phyloP scores from a whole-genome alignment of 2,888 invertebrate species.

The Lithodes maja region DNA sequence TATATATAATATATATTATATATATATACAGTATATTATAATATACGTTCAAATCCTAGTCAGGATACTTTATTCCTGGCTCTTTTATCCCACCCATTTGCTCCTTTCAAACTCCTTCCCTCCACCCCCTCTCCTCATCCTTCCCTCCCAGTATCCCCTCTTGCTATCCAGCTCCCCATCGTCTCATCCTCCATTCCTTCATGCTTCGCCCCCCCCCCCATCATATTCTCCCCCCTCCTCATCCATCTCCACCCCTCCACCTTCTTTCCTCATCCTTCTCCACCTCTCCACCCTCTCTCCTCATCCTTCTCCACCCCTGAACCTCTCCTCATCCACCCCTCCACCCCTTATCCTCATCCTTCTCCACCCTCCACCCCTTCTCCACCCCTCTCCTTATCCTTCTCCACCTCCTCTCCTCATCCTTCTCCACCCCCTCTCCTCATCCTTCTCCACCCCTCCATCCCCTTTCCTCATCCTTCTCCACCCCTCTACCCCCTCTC shows the following conservation, averaged over 20 bases:
- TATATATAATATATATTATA: too few species aligned
- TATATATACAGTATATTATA: too few species aligned
- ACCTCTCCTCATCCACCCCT: background rate
- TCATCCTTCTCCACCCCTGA: background rate
- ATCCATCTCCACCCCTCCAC: background rate
- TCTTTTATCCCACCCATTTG: background rate
- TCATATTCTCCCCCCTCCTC: background rate
- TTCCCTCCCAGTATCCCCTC: background rate
- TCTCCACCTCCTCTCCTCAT: background rate
- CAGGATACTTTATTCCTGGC: too few species aligned
- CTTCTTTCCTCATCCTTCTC: background rate
- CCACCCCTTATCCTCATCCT: background rate
- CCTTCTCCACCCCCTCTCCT: background rate
- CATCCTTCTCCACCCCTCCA: background rate
- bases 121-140: background rate
- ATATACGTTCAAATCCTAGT: too few species aligned
- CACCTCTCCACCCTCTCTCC: too few species aligned
- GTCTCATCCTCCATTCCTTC: background rate
- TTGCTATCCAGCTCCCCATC: background rate
- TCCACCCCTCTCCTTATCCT: background rate
- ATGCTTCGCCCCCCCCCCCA: background rate
- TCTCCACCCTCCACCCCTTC: background rate
- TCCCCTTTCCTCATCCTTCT: background rate
- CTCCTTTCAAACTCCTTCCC: background rate
- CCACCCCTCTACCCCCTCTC: background rate